A percentile compares a stretch with the other conserved stretches of the same genome.
phyloP scores from a whole-genome alignment of 2,113 vertebrate genomes.

The Zapornia atra region DNA sequence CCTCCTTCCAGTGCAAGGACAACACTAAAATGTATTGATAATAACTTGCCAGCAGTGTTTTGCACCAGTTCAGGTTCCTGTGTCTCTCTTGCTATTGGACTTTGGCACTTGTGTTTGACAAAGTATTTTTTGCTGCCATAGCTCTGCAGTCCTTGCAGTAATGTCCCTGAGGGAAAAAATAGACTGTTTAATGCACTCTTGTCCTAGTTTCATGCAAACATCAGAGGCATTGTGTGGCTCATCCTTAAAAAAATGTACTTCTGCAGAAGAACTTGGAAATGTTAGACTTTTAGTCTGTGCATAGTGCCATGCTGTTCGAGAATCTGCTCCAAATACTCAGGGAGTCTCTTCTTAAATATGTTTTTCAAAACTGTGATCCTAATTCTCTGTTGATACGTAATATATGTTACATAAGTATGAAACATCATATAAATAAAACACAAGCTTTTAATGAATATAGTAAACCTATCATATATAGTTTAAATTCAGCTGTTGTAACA shows the following conservation, averaged over 20 bases:
- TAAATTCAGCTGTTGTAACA: neutral
- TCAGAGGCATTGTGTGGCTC: neutral
- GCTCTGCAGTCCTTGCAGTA: neutral
- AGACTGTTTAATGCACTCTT: neutral
- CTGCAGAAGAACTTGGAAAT: neutral
- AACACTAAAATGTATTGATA: neutral
- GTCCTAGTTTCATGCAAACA: neutral
- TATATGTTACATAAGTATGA: neutral
- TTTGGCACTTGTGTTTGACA: neutral
- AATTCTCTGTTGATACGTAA: neutral
- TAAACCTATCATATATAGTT: neutral
- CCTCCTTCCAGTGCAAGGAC: neutral
- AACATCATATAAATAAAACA: neutral
- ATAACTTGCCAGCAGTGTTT: neutral
- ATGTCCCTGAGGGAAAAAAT: neutral
- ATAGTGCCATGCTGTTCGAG: neutral
- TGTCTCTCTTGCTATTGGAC: neutral
- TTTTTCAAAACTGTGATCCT: neutral
- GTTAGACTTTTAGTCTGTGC: neutral
- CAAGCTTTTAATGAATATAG: neutral
- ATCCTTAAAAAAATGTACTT: neutral
- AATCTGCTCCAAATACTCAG: neutral
- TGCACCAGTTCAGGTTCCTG: neutral
- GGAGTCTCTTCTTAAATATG: neutral
- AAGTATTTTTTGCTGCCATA: neutral